Evolutionary conservation across 2,888 invertebrate genomes (phyloP).

Genomic region (Agrotis clavis): DNA sequence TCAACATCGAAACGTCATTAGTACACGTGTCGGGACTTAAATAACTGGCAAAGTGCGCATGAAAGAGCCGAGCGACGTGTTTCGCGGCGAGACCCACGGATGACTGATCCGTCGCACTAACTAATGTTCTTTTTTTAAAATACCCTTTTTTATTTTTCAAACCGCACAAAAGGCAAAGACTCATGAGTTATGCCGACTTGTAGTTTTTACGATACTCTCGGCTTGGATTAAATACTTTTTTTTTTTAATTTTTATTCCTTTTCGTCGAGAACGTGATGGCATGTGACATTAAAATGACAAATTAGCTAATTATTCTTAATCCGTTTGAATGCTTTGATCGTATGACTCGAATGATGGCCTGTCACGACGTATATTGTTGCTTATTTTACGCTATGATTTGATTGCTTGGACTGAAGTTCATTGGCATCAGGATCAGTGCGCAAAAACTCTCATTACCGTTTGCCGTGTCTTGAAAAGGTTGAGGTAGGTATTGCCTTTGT

Average conservation of each 20-base stretch:
- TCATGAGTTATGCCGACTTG: slow-evolving; percentile 89
- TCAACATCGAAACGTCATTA: slow-evolving; percentile 84
- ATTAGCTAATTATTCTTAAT: slow-evolving; percentile 91
- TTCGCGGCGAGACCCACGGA: slow-evolving; percentile 82
- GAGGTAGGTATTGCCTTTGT: slow-evolving; percentile 24
- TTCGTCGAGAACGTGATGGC: slow-evolving; percentile 87
- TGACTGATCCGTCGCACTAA: slow-evolving; percentile 89
- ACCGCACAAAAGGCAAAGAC: slow-evolving; percentile 87
- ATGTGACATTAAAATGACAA: slow-evolving; percentile 91
- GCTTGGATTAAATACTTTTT: slow-evolving; percentile 87
- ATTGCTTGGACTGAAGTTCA: slow-evolving; percentile 75
- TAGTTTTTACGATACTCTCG: slow-evolving; percentile 89
- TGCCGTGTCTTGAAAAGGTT: slow-evolving; percentile 20
- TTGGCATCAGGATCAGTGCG: slow-evolving; percentile 67
- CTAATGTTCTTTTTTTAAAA: slow-evolving; percentile 88
- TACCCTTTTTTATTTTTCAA: slow-evolving; percentile 83
- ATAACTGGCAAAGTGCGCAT: slow-evolving; percentile 78
- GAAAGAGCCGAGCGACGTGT: slow-evolving; percentile 84
- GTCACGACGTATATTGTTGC: slow-evolving; percentile 78
- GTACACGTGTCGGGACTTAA: slow-evolving; percentile 73
- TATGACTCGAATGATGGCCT: slow-evolving; percentile 78
- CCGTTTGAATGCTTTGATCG: slow-evolving; percentile 86
- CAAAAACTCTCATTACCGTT: slow-evolving; percentile 59
- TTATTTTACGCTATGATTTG: slow-evolving; percentile 71
- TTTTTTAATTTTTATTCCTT: slow-evolving; percentile 85